phyloP scores from a whole-genome alignment of 2,113 vertebrate species.

The Thalassarche chlororhynchos region DNA sequence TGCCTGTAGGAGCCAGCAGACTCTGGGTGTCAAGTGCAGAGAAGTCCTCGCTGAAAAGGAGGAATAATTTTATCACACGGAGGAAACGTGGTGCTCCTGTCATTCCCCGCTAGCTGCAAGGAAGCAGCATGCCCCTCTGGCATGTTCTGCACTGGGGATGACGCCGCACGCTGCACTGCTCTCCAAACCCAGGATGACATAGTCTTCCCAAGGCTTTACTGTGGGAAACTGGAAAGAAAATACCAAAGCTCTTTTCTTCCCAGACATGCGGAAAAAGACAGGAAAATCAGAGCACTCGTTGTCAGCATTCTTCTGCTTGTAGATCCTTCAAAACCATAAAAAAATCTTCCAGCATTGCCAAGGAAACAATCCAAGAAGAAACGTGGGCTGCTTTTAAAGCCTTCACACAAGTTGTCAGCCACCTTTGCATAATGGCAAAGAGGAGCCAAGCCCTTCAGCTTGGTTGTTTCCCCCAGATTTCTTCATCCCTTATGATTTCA shows the following conservation, averaged over 20 bases:
- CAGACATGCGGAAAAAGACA: background rate
- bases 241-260: background rate
- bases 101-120: background rate
- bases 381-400: background rate
- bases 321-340: background rate
- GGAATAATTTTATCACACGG: accelerated
- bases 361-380: background rate
- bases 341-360: background rate
- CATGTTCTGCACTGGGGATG: background rate
- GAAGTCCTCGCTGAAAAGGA: background rate
- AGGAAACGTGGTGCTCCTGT: background rate
- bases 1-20: background rate
- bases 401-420: background rate
- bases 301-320: background rate
- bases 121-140: background rate
- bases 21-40: background rate
- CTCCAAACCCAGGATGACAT: background rate
- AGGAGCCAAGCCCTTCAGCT: background rate
- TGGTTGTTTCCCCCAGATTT: background rate
- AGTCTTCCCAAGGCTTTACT: background rate
- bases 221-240: conserved; percentile 2
- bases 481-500: background rate
- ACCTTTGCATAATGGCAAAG: background rate
- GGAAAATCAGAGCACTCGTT: background rate
- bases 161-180: accelerated